Conservation (phyloP, 92 coral and sea anemone genomes). For the Zoanthus gigantus region DNA sequence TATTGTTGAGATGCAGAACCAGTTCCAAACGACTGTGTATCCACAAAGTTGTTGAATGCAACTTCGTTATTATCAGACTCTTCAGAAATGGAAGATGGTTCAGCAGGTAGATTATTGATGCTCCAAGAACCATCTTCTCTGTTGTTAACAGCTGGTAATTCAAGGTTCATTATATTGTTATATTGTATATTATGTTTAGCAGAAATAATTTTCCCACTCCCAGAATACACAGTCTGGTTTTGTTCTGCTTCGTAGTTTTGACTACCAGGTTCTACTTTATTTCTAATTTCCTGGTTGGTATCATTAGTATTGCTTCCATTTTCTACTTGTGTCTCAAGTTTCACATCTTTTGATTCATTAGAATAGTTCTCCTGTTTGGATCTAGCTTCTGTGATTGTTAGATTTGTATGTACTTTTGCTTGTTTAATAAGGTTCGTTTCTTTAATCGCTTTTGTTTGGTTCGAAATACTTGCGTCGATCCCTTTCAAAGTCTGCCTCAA, state of each 20-base stretch:
- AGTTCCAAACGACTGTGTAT: background rate
- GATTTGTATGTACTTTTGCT: background rate
- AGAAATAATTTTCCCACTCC: background rate
- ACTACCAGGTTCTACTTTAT: background rate
- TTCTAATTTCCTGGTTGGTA: background rate
- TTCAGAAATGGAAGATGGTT: background rate
- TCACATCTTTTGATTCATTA: background rate
- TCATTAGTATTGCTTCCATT: background rate
- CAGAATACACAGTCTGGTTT: background rate
- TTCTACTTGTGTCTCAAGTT: background rate
- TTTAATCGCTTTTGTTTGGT: background rate
- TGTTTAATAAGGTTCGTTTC: background rate
- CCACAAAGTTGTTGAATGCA: background rate
- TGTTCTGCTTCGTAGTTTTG: background rate
- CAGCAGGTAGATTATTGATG: background rate
- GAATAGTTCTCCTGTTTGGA: background rate
- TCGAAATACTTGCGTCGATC: background rate
- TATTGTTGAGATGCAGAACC: background rate
- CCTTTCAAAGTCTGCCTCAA: constrained; percentile 1
- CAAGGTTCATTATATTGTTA: too few relatives aligned
- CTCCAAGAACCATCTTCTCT: background rate
- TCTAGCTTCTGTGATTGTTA: background rate
- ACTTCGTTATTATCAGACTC: background rate
- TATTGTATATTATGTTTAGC: background rate
- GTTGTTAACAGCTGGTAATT: background rate